Evolutionary conservation across 2,113 vertebrate species (phyloP).

Genomic region (Turnix velox): DNA sequence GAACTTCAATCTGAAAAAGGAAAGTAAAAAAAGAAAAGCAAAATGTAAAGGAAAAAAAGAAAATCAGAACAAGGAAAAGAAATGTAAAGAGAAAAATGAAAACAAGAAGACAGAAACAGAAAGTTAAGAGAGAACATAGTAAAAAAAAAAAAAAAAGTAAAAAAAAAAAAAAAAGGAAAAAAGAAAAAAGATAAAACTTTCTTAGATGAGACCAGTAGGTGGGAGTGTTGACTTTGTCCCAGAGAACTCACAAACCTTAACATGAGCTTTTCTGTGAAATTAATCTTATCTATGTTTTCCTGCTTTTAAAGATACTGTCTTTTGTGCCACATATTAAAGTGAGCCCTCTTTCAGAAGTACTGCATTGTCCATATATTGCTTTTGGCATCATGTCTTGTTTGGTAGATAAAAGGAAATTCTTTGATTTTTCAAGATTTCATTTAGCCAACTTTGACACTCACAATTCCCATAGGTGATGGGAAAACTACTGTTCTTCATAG

Average conservation of each 20-base stretch:
- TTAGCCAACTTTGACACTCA: neutral
- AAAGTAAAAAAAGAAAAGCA: neutral
- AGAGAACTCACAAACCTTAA: neutral
- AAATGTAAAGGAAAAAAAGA: neutral
- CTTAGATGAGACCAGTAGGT: constrained; percentile 53
- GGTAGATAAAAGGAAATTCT: neutral
- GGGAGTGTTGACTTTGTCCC: constrained; percentile 59
- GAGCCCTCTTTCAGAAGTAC: constrained; percentile 11
- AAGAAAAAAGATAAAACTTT: neutral
- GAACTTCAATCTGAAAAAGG: neutral
- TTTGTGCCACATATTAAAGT: neutral
- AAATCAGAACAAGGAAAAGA: neutral
- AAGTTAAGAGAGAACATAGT: rapidly evolving
- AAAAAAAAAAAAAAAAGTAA: rapidly evolving
- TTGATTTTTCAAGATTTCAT: neutral
- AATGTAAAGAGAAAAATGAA: rapidly evolving
- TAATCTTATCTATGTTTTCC: constrained; percentile 43
- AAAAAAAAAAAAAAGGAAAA: rapidly evolving
- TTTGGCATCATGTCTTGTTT: constrained; percentile 9
- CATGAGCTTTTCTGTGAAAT: neutral
- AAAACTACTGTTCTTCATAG: neutral
- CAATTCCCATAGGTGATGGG: neutral
- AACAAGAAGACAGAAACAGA: neutral
- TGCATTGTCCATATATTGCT: constrained; percentile 17
- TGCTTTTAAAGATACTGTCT: constrained; percentile 2